phyloP scores from a whole-genome alignment of 2,113 vertebrate species.

The Callipepla squamata region DNA sequence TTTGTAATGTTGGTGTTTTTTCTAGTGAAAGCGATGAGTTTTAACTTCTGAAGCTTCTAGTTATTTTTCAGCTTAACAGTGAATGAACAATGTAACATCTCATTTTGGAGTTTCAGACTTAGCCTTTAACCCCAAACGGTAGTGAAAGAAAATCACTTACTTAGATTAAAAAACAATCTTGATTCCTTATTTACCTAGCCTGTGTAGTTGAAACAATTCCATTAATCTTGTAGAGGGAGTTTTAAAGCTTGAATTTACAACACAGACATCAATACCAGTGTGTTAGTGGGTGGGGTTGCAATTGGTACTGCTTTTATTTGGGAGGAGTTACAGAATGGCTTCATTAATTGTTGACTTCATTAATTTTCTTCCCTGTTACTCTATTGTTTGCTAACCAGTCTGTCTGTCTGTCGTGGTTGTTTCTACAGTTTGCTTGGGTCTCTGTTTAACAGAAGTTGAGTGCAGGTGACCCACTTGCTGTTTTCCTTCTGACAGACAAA shows the following conservation, averaged over 20 bases:
- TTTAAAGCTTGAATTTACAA: not conserved
- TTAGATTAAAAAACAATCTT: not conserved
- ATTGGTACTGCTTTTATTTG: not conserved
- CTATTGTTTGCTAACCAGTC: not conserved
- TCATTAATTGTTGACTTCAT: not conserved
- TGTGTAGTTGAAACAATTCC: not conserved
- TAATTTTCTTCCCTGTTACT: not conserved
- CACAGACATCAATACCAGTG: not conserved
- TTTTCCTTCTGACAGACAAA: not conserved
- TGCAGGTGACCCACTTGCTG: not conserved
- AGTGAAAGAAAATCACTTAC: not conserved
- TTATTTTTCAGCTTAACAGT: not conserved
- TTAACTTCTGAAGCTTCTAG: not conserved
- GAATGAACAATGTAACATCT: not conserved
- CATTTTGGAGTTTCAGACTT: not conserved
- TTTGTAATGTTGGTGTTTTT: not conserved
- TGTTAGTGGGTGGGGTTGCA: not conserved
- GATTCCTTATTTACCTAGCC: not conserved
- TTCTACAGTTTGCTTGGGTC: not conserved
- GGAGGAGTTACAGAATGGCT: not conserved
- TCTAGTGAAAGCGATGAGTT: not conserved
- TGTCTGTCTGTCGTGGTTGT: not conserved
- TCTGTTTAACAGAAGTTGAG: not conserved
- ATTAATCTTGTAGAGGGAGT: not conserved
- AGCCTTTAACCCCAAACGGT: not conserved